phyloP scores from a whole-genome alignment of 2,797 vertebrate genomes.

The Tenualosa thibaudeaui region DNA sequence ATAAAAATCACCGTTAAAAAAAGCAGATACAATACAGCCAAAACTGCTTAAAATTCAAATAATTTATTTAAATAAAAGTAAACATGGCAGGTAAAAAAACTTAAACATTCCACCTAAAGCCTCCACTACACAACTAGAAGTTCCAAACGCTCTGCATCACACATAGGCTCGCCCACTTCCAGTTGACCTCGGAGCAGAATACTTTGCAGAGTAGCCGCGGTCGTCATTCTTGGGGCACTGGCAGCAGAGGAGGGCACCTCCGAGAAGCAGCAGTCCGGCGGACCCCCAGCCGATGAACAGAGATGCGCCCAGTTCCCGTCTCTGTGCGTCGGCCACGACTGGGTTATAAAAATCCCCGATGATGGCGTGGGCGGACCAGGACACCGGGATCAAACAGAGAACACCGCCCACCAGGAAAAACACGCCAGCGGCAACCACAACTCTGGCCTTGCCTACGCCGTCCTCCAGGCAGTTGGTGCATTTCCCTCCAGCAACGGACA shows the following conservation, averaged over 20 bases:
- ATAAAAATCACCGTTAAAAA: too few species aligned
- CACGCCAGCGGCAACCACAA: slow-evolving; percentile 63
- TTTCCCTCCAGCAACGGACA: slow-evolving; percentile 19
- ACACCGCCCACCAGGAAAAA: slow-evolving; percentile 69
- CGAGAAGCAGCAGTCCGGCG: slow-evolving; percentile 69
- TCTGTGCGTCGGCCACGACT: slow-evolving; percentile 67
- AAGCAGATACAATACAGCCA: not conserved
- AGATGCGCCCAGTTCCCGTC: slow-evolving; percentile 74
- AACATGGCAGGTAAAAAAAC: not conserved
- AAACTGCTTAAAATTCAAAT: not conserved
- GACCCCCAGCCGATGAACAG: slow-evolving; percentile 81
- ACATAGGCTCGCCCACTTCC: slow-evolving; percentile 25
- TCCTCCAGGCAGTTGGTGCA: slow-evolving; percentile 48
- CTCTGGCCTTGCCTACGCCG: slow-evolving; percentile 68
- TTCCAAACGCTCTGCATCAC: not conserved
- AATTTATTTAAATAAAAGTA: slow-evolving; percentile 13
- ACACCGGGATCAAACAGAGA: slow-evolving; percentile 73
- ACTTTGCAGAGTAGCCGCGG: slow-evolving; percentile 34
- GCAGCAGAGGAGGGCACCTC: slow-evolving; percentile 70
- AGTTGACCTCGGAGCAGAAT: slow-evolving; percentile 28
- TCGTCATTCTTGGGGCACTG: slow-evolving; percentile 37
- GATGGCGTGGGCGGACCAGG: slow-evolving; percentile 77
- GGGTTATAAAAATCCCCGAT: slow-evolving; percentile 83
- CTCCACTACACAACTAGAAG: not conserved
- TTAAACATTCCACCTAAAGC: not conserved